Evolutionary conservation across 2,888 invertebrate genomes (phyloP).

Genomic region (Leptinotarsa haldemani): DNA sequence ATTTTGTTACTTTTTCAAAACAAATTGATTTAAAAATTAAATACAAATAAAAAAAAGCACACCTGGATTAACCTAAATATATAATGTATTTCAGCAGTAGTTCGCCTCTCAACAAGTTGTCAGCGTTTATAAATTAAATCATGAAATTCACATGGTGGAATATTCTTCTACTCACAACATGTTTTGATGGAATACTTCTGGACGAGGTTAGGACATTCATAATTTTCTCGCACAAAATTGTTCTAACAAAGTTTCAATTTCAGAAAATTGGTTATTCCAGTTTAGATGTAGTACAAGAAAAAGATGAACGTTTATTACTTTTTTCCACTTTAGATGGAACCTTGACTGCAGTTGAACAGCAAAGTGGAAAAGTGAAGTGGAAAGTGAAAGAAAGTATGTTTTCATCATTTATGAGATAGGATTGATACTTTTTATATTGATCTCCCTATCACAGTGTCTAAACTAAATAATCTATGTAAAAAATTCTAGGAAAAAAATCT

Average conservation of each 20-base stretch:
- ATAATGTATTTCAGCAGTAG: neutral
- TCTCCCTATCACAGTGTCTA: too few species aligned
- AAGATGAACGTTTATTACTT: conserved; percentile 80
- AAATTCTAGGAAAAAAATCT: too few species aligned
- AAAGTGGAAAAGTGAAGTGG: conserved; percentile 90
- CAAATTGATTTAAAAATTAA: neutral
- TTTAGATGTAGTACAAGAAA: conserved; percentile 73
- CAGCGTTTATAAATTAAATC: neutral
- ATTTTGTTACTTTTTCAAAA: too few species aligned
- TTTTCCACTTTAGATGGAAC: conserved; percentile 95
- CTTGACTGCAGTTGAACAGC: conserved; percentile 88
- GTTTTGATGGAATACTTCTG: neutral
- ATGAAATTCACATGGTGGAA: neutral
- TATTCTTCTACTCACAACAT: neutral
- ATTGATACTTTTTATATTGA: neutral
- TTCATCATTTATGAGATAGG: neutral
- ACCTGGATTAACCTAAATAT: neutral
- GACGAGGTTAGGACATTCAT: neutral
- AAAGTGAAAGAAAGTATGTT: conserved; percentile 86
- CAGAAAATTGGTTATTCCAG: conserved; percentile 39
- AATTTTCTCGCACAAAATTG: neutral
- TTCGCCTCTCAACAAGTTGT: neutral
- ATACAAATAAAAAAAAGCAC: neutral
- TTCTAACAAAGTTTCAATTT: neutral
- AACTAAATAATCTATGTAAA: too few species aligned